phyloP scores from a whole-genome alignment of 30 jellyfish, hydroid and myxozoan species.

The Aurelia sp. region DNA sequence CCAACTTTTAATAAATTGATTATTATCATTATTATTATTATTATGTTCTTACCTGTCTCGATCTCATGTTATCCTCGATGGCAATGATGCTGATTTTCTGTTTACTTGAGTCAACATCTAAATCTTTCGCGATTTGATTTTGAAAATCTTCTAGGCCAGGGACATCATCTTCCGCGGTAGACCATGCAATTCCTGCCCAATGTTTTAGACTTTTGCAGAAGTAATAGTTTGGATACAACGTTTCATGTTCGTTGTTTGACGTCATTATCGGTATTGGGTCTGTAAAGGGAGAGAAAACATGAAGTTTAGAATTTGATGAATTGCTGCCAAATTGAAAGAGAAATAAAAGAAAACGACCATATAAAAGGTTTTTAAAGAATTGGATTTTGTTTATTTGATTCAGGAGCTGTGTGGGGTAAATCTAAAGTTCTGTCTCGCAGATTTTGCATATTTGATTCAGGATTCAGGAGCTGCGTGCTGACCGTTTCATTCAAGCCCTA shows the following conservation, averaged over 20 bases:
- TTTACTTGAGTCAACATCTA: slow-evolving; percentile 27
- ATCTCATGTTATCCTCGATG: slow-evolving; percentile 51
- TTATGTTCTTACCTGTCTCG: slow-evolving; percentile 67
- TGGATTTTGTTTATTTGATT: too few relatives aligned
- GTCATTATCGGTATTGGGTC: slow-evolving; percentile 73
- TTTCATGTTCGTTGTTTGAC: slow-evolving; percentile 62
- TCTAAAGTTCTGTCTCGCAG: too few relatives aligned
- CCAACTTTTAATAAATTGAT: too few relatives aligned
- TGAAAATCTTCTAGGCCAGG: slow-evolving; percentile 64
- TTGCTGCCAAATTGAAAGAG: too few relatives aligned
- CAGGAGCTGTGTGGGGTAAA: too few relatives aligned
- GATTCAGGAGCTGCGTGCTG: too few relatives aligned
- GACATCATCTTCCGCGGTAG: slow-evolving; percentile 34
- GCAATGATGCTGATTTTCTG: slow-evolving; percentile 59
- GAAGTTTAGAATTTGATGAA: too few relatives aligned
- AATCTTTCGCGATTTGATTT: slow-evolving; percentile 27
- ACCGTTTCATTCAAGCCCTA: too few relatives aligned
- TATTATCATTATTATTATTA: too few relatives aligned
- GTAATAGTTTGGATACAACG: slow-evolving; percentile 71
- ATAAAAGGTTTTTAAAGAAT: too few relatives aligned
- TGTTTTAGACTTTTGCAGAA: slow-evolving; percentile 69
- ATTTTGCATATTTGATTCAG: too few relatives aligned
- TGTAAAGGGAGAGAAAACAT: background rate
- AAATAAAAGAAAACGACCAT: too few relatives aligned
- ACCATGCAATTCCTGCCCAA: slow-evolving; percentile 76